phyloP scores from a whole-genome alignment of 2,113 vertebrate genomes.

The Hydropotes inermis region DNA sequence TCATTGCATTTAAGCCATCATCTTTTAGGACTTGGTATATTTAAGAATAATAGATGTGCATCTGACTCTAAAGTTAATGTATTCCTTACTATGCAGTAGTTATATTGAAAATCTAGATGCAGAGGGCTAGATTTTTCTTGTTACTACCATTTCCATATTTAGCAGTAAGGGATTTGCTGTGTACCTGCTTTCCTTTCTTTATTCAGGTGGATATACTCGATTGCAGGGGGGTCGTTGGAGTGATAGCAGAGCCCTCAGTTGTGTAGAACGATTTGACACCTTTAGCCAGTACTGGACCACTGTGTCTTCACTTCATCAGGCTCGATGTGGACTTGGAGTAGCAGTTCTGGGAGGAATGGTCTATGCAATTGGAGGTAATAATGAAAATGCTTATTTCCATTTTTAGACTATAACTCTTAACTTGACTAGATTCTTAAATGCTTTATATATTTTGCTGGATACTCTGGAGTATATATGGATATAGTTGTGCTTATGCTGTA shows the following conservation, averaged over 20 bases:
- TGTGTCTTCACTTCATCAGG: conserved; percentile 96
- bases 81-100: not conserved
- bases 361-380: conserved; percentile 96
- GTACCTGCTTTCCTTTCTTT: conserved; percentile 38
- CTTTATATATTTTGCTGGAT: not conserved
- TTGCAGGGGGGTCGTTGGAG: conserved; percentile 96
- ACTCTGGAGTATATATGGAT: not conserved
- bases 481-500: not conserved
- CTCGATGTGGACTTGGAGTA: conserved; percentile 94
- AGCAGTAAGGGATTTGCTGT: not conserved
- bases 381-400: conserved; percentile 36
- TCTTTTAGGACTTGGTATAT: conserved; percentile 10
- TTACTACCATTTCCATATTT: conserved; percentile 9
- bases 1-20: not conserved
- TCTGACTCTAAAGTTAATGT: not conserved
- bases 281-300: conserved; percentile 99
- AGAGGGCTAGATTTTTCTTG: not conserved
- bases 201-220: conserved; percentile 94
- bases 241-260: conserved; percentile 95
- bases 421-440: conserved; percentile 10
- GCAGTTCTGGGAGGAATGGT: conserved; percentile 95
- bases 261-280: conserved; percentile 97
- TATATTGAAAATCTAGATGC: not conserved
- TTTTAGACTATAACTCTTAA: not conserved
- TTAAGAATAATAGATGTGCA: not conserved